Evolutionary conservation across 2,888 invertebrate genomes (phyloP).

Genomic region (Drosophila birchii): DNA sequence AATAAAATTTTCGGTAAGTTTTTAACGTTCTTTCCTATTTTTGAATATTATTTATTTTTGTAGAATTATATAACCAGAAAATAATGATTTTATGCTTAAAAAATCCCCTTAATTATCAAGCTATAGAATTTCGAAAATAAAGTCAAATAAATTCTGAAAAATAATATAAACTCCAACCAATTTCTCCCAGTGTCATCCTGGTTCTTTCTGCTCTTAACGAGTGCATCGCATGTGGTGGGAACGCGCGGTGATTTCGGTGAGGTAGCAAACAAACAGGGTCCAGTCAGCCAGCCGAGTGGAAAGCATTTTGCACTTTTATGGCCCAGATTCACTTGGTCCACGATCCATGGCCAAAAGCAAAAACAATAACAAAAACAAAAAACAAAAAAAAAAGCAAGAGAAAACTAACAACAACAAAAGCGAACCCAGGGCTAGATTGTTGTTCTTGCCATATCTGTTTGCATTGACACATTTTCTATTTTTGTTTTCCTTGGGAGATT

Average conservation of each 20-base stretch:
- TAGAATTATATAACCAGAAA: too few species aligned
- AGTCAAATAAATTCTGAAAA: too few species aligned
- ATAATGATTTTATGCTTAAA: too few species aligned
- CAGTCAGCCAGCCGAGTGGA: constrained; percentile 37
- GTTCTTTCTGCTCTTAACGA: constrained; percentile 40
- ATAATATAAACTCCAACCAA: too few species aligned
- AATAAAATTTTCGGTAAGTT: too few species aligned
- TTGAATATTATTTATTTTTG: too few species aligned
- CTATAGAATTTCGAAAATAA: too few species aligned
- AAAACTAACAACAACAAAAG: constrained; percentile 17
- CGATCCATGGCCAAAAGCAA: constrained; percentile 33
- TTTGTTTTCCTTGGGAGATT: constrained; percentile 52
- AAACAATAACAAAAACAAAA: constrained; percentile 13
- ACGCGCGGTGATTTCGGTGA: constrained; percentile 35
- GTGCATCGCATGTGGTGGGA: constrained; percentile 56
- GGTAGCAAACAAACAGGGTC: constrained; percentile 16
- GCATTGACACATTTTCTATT: constrained; percentile 71
- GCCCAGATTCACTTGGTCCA: constrained; percentile 51
- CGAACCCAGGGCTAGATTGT: constrained; percentile 9
- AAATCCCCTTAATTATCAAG: too few species aligned
- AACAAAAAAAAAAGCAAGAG: constrained; percentile 4
- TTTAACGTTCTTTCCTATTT: too few species aligned
- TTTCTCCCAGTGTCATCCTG: constrained; percentile 4
- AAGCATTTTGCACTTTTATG: constrained; percentile 54
- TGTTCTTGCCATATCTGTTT: constrained; percentile 55